Conservation (phyloP, 35 echinoderm and acorn worm genomes). For the Heliocidaris erythrogramma region DNA sequence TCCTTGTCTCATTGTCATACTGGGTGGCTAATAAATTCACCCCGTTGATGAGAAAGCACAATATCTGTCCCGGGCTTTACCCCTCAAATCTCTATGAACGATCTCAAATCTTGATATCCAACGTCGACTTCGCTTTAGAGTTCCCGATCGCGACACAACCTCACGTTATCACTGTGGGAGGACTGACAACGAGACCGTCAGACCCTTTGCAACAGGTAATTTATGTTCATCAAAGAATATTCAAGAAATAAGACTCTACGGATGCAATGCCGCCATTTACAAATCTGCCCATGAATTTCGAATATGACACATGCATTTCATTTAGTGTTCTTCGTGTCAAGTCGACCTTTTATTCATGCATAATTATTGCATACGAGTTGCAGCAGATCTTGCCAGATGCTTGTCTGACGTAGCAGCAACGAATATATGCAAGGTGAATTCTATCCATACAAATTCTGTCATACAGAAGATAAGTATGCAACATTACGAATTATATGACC, state of each 20-base stretch:
- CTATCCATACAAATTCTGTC: background rate
- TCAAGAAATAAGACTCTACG: background rate
- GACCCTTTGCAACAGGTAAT: conserved; percentile 64
- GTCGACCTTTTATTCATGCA: too few relatives aligned
- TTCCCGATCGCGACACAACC: conserved; percentile 70
- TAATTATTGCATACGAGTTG: too few relatives aligned
- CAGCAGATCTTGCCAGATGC: too few relatives aligned
- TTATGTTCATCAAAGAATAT: background rate
- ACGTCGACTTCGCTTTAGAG: conserved; percentile 73
- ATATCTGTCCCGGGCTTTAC: conserved; percentile 24
- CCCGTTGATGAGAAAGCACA: conserved; percentile 47
- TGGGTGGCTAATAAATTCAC: conserved; percentile 47
- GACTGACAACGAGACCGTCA: conserved; percentile 69
- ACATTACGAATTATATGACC: too few relatives aligned
- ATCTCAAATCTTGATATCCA: conserved; percentile 52
- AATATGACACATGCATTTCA: too few relatives aligned
- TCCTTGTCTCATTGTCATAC: conserved; percentile 12
- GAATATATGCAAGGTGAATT: background rate
- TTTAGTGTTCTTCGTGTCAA: too few relatives aligned
- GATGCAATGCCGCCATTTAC: background rate
- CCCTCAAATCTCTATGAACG: conserved; percentile 45
- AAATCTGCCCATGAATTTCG: background rate
- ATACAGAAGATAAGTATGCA: too few relatives aligned
- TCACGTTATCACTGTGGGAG: conserved; percentile 67
- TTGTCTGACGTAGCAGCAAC: too few relatives aligned